Base-by-base conservation (phyloP, 2,797 vertebrate genomes). In the Coracias cyanogaster region DNA sequence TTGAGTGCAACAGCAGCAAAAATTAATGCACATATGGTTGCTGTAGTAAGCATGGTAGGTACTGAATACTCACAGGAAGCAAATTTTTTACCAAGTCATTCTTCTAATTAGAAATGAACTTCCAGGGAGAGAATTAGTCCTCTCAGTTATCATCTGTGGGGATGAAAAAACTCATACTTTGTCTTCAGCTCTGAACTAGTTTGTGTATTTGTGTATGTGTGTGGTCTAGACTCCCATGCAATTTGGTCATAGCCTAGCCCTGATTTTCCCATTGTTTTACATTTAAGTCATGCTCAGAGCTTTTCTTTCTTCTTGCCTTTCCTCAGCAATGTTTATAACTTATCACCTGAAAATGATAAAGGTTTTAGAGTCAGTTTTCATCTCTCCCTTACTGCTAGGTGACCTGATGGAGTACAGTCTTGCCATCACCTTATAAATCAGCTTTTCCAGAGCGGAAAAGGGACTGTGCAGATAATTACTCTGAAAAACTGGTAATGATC, bases 361-460 rank as follows among this genome's bases (percentile, higher is more conserved):
- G 64, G 26, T 79, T 92, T 95, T 76, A 84, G 91, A 96, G 82
- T 84, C 77, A 65, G 66, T 95, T 96, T 95, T 95, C 80, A 67
- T 83, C 86, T 94, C 51, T 90, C 74, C 60, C 89, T 85, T 58
- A 60, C 61, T 95, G 61, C 79, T 91, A 91, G 67, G 76, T 8
- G 15, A 84, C 61, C 64, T 94, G 90, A 95, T 89, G 61, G 89
- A 96, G 84, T 77, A 92, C 57, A 61, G 76, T 52, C 83, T 89
- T 96, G 94, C 91, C 85, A 87, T 92, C 93, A 96, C 93, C 64
- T 91, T 96, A 96, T 96, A 97, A 97, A 97, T 96, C 85, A 96
- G 58, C 43, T 94, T 77, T 78, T 95, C 76, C 61, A 79, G 71
- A 57, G 51, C 25, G 46, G 3, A 18, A 69, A 77, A 89, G 43